Percentiles rank a stretch among this genome's conserved stretches.
Evolutionary conservation across 2,888 invertebrate species (phyloP).

Genomic region (Epinotia demarniana): DNA sequence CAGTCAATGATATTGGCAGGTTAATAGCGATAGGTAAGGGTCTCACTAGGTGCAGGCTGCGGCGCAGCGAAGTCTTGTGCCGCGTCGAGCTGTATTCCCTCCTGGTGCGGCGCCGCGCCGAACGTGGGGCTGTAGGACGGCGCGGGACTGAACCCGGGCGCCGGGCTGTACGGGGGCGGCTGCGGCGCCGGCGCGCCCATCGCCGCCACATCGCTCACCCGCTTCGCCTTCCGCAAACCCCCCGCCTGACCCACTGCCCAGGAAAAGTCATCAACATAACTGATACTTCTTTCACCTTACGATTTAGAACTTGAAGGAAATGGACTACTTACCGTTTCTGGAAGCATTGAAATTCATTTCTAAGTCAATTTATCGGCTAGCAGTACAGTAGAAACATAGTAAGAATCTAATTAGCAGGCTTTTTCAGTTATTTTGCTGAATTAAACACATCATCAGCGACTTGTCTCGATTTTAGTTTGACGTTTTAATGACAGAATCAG

Average conservation of each 20-base stretch:
- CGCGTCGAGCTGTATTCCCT: slow-evolving; percentile 73
- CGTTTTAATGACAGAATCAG: slow-evolving; percentile 45
- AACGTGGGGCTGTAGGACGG: slow-evolving; percentile 61
- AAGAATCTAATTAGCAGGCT: slow-evolving; percentile 57
- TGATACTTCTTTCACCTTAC: slow-evolving; percentile 22
- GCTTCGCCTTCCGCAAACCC: slow-evolving; percentile 85
- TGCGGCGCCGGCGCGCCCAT: slow-evolving; percentile 83
- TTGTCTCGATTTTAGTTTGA: slow-evolving; percentile 54
- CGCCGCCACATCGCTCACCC: slow-evolving; percentile 88
- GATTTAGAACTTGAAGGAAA: slow-evolving; percentile 20
- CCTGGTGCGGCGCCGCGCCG: slow-evolving; percentile 69
- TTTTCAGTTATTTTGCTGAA: slow-evolving; percentile 59
- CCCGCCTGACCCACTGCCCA: slow-evolving; percentile 69
- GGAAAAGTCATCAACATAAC: slow-evolving; percentile 46
- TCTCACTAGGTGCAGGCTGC: slow-evolving; percentile 63
- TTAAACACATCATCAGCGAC: slow-evolving; percentile 77
- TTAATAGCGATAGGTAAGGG: slow-evolving; percentile 7
- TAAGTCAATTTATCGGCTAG: slow-evolving; percentile 51
- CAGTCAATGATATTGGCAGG: not conserved
- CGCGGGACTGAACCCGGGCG: slow-evolving; percentile 58
- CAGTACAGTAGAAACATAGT: slow-evolving; percentile 62
- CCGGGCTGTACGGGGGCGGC: slow-evolving; percentile 63
- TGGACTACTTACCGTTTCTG: slow-evolving; percentile 70
- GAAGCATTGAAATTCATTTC: slow-evolving; percentile 82
- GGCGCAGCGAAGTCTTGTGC: slow-evolving; percentile 65